A percentile compares a stretch with the other conserved stretches of the same genome.
Evolutionary conservation across 2,797 vertebrate genomes (phyloP).

Genomic region (Enteromius afrohamiltoni): DNA sequence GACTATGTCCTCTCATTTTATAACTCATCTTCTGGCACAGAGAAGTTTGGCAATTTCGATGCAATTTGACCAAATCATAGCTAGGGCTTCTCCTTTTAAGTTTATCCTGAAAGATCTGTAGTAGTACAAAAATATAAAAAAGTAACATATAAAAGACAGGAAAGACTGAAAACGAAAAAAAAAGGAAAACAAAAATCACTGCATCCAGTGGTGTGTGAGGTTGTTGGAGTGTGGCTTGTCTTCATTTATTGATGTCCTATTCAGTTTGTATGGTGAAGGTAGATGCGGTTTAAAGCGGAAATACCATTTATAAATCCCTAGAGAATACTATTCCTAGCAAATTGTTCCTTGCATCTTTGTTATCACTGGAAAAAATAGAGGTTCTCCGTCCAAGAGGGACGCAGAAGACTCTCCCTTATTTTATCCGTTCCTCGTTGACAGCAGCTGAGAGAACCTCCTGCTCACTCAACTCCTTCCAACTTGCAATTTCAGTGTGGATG

Average conservation of each 20-base stretch:
- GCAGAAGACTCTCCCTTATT: slow-evolving; percentile 40
- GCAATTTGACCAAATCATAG: slow-evolving; percentile 57
- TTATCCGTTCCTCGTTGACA: slow-evolving; percentile 36
- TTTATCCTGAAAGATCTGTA: slow-evolving; percentile 62
- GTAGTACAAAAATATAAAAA: slow-evolving; percentile 71
- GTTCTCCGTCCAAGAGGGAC: slow-evolving; percentile 16
- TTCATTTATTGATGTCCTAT: slow-evolving; percentile 74
- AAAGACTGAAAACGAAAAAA: slow-evolving; percentile 60
- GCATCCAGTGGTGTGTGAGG: slow-evolving; percentile 65
- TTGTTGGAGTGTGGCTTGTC: slow-evolving; percentile 75
- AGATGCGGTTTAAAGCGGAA: slow-evolving; percentile 81
- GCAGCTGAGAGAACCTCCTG: slow-evolving; percentile 47
- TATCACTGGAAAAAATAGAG: slow-evolving; percentile 48
- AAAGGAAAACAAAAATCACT: slow-evolving; percentile 56
- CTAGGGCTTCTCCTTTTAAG: slow-evolving; percentile 50
- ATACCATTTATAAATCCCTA: slow-evolving; percentile 65
- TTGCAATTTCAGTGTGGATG: slow-evolving; percentile 38
- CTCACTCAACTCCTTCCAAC: slow-evolving; percentile 23
- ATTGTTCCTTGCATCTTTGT: slow-evolving; percentile 57
- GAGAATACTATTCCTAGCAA: slow-evolving; percentile 56
- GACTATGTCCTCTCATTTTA: slow-evolving; percentile 34
- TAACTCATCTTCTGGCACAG: slow-evolving; percentile 71
- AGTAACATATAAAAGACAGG: slow-evolving; percentile 68
- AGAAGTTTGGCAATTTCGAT: slow-evolving; percentile 64
- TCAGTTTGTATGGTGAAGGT: slow-evolving; percentile 77